Evolutionary conservation across 1,140 invertebrate species (phyloP), one percentile per base, ranked within the genome.

Genomic region (Macrobrachium nipponense): DNA sequence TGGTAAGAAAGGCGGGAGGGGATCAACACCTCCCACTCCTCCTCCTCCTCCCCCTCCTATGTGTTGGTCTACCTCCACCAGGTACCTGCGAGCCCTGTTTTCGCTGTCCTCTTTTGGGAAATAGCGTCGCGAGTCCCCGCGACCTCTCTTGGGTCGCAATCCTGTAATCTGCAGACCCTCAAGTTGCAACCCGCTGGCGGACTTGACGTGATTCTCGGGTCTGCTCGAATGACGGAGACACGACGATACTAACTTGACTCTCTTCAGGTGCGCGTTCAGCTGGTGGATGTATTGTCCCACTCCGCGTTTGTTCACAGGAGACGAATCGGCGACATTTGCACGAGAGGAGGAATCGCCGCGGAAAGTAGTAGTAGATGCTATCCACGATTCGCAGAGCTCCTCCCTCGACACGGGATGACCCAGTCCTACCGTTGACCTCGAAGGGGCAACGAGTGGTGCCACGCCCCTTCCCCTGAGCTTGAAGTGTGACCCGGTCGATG

Each of bases 71-170:
- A 83, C 81, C 70, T 75, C 15, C 36, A 83, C 72, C 15, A 83
- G 81, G 81, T 83, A 83, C 27, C 70, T 59, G 18, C 81, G 81
- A 36, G 81, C 81, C 11, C 51, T 12, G 70, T 66, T 61, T 58
- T 82, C 80, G 23, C 81, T 83, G 81, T 83, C 81, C 81, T 83
- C 72, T 59, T 62, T 75, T 12, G 72, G 70, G 43, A 17, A 73
- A 43, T 43, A 36, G 70, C 70, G 18, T 58, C 73, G 62, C 12
- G 81, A 12, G 72, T 83, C 44, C 15, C 72, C 44, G 15, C 72
- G 72, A 10, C 59, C 18, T 27, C 59, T 62, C 23, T 75, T 72
- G 6, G 51, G 51, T 51, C 81, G 20, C 11, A 73, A 23, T 18
- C 81, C 81, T 7, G 72, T 83, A 61, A 83, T 75, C 72, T 83